Base-by-base conservation (phyloP, 2,888 invertebrate species). In the Acholoe squamosa region DNA sequence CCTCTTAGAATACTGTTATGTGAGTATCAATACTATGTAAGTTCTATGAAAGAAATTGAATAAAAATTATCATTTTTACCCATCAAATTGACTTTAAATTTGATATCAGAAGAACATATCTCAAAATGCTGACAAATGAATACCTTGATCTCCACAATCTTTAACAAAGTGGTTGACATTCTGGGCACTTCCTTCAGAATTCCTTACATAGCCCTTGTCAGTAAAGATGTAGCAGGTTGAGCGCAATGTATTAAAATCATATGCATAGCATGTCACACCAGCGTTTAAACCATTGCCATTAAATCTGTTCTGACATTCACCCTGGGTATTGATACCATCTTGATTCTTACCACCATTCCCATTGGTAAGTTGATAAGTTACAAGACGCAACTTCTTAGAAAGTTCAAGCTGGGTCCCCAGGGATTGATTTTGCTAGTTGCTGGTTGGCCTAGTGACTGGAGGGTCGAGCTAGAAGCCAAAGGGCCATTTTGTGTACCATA, bases 161-260 rank as follows among this genome's bases (percentile, higher is more conserved):
- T 84, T 84, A 0, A 51, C 43, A 43, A 43, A 84, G 28, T 84
- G 84, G 84, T 84, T 52, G 12, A 52, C n/a, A 33, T 84, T 84
- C 7, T 19, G 76, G 25, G 76, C 76, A 28, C 3, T n/a, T 14
- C 76, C 76, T 25, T 28, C 76, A 76, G 7, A 0, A 28, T 28
- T 28, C 28, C 16, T 76, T 0, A 16, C 16, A 76, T 76, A 76
- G 5, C 76, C 31, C 7, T 28, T 43, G 52, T 34, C 33, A 28
- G 43, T 84, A 43, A 84, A 84, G 84, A 84, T 51, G 52, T 34
- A 84, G 22, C 84, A 84, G 0, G 1, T 16, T 31, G 10, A 33
- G 0, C 5, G 10, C 1, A 43, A 0, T 31, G 76, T 52, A 43
- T 34, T 25, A 33, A 84, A 84, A 43, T 84, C 84, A 84, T 51